These are phyloP conservation scores for Spinus pinus DNA, from an alignment of 2,797 vertebrate genomes.

Conservation along the genomic window DNA sequence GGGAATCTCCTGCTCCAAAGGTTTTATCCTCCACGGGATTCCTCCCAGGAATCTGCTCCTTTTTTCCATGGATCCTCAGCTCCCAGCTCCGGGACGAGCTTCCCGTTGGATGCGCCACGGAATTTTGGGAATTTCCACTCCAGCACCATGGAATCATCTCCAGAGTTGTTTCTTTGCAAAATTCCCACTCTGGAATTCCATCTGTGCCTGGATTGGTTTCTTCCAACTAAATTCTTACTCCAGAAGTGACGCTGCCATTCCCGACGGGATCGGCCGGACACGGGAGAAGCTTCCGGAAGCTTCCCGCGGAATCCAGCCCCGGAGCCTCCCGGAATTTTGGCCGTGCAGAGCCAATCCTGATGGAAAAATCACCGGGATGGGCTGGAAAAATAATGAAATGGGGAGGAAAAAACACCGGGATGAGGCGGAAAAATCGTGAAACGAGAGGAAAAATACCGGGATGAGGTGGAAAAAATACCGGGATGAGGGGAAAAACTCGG, in stretches of 20 bases:
- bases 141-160: not conserved
- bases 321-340: not conserved
- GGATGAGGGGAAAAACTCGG: no score
- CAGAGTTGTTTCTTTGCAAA: fast-evolving
- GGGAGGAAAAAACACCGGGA: not conserved
- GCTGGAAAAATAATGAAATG: not conserved
- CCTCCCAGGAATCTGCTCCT: not conserved
- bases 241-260: fast-evolving
- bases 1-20: not conserved
- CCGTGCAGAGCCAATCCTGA: not conserved
- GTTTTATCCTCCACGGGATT: not conserved
- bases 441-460: not conserved
- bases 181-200: not conserved
- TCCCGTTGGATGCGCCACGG: fast-evolving
- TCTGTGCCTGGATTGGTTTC: no score
- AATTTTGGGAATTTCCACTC: not conserved
- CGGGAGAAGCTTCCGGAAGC: not conserved
- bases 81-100: not conserved
- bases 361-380: not conserved
- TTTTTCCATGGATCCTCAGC: not conserved
- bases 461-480: fast-evolving
- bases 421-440: not conserved
- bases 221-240: not conserved
- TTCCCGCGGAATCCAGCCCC: fast-evolving
- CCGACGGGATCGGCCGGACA: not conserved